Percentiles rank a stretch among this genome's conserved stretches.
phyloP scores from a whole-genome alignment of 1,140 invertebrate species.

The Drosophila sp. region DNA sequence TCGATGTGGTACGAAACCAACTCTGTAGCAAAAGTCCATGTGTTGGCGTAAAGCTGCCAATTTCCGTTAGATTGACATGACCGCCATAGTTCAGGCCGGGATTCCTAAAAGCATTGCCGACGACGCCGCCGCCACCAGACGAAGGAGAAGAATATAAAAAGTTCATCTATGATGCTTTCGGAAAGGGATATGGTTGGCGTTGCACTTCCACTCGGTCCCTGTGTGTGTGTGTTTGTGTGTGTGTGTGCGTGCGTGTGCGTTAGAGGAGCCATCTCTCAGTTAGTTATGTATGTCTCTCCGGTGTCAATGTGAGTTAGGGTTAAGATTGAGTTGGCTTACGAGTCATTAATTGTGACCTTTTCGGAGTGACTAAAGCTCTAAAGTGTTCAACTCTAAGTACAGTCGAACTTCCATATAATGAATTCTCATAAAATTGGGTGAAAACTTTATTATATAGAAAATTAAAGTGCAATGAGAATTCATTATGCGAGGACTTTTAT shows the following conservation, averaged over 20 bases:
- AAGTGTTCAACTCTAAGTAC: neutral
- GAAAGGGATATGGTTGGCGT: too few species aligned
- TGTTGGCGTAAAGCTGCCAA: slow-evolving; percentile 82
- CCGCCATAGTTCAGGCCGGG: slow-evolving; percentile 84
- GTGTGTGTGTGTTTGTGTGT: too few species aligned
- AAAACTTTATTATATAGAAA: too few species aligned
- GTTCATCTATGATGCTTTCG: slow-evolving; percentile 4
- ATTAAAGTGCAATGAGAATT: too few species aligned
- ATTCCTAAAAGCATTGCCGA: slow-evolving; percentile 70
- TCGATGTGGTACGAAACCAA: slow-evolving; percentile 82
- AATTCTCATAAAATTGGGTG: too few species aligned
- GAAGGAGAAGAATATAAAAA: neutral
- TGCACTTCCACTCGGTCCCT: too few species aligned
- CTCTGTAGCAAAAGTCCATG: slow-evolving; percentile 74
- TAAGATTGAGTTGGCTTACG: neutral
- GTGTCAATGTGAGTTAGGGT: neutral
- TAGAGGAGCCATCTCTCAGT: neutral
- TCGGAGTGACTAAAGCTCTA: neutral
- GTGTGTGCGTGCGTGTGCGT: neutral
- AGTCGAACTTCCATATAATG: too few species aligned
- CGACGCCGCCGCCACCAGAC: neutral
- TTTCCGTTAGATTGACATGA: slow-evolving; percentile 83
- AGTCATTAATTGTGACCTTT: neutral
- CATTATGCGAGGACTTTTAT: too few species aligned
- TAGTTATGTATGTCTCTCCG: neutral